Evolutionary conservation across 2,113 vertebrate species (phyloP).

Genomic region (Clarias batrachus): DNA sequence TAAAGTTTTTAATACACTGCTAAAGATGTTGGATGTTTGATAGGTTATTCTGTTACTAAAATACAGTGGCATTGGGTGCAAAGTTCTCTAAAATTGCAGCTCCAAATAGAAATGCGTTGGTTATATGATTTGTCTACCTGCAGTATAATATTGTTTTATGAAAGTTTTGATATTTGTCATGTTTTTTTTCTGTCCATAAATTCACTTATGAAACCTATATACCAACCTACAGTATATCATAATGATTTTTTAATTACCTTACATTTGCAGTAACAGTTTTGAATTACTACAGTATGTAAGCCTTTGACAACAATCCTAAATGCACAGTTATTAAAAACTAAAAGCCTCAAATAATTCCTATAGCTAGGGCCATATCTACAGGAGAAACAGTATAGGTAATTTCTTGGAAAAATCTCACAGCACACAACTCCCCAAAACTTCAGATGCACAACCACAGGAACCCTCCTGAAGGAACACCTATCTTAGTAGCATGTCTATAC

Average conservation of each 20-base stretch:
- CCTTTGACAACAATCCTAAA: not conserved
- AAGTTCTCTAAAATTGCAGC: not conserved
- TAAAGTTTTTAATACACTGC: not conserved
- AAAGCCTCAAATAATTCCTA: not conserved
- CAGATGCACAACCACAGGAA: not conserved
- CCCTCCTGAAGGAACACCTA: not conserved
- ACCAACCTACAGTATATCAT: not conserved
- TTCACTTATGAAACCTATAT: not conserved
- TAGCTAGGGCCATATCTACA: not conserved
- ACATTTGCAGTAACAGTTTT: not conserved
- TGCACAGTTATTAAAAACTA: not conserved
- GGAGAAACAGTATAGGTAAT: not conserved
- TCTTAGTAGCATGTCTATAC: not conserved
- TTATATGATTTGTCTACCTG: not conserved
- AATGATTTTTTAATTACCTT: not conserved
- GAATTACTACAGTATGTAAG: not conserved
- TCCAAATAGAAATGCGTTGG: not conserved
- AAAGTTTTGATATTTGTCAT: not conserved
- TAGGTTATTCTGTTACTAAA: not conserved
- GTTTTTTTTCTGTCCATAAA: not conserved
- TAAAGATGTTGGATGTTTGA: not conserved
- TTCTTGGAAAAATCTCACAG: not conserved
- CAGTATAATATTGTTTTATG: not conserved
- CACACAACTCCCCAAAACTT: not conserved
- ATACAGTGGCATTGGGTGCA: not conserved